These are phyloP conservation scores for Idaea dimidiata DNA, from an alignment of 2,888 invertebrate species.

Conservation along the genomic window DNA sequence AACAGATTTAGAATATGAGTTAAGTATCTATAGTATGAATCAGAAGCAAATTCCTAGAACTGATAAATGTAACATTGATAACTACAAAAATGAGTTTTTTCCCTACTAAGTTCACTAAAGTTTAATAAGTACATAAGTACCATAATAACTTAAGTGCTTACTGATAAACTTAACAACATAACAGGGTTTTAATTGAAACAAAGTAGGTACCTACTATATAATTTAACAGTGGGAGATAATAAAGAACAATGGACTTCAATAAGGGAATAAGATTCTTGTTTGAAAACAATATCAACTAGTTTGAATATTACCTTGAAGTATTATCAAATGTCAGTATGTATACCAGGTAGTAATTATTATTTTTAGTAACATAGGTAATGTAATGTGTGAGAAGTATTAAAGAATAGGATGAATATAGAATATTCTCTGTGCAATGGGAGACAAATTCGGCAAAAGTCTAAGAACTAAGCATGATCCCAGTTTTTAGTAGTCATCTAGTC, in stretches of 20 bases:
- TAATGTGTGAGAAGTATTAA: not conserved
- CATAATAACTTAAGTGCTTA: not conserved
- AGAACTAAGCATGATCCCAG: too few relatives aligned
- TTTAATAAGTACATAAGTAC: not conserved
- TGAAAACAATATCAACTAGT: not conserved
- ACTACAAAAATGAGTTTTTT: not conserved
- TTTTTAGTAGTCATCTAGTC: too few relatives aligned
- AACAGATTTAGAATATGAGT: not conserved
- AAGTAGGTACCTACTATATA: constrained; percentile 23
- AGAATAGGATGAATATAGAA: not conserved
- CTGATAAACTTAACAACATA: constrained; percentile 20
- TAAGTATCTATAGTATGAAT: not conserved
- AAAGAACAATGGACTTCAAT: not conserved
- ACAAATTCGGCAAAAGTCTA: too few relatives aligned
- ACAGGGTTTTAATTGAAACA: constrained; percentile 25
- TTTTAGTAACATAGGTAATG: not conserved
- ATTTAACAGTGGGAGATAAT: not conserved
- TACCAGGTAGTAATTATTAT: not conserved
- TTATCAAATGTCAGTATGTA: too few relatives aligned
- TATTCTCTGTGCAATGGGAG: not conserved
- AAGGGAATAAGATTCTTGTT: not conserved
- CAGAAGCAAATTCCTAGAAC: not conserved
- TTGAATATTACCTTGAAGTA: not conserved
- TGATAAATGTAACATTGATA: not conserved
- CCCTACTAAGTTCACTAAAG: not conserved